These are phyloP conservation scores for Semnornis frantzii DNA, from an alignment of 2,113 vertebrate genomes.

Conservation along the genomic window DNA sequence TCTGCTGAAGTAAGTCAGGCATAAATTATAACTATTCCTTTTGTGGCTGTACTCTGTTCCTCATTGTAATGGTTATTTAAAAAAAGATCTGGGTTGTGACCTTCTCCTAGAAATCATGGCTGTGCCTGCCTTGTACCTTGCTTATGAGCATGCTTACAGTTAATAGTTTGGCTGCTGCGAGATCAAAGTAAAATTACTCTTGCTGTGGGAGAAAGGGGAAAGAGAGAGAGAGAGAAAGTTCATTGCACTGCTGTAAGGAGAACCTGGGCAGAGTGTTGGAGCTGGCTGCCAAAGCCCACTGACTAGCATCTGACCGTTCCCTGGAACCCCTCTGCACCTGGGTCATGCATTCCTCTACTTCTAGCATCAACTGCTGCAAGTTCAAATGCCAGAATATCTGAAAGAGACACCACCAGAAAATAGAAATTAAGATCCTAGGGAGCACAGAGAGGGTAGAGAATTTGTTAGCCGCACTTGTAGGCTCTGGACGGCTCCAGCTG, in stretches of 20 bases:
- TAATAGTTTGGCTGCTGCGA: slow-evolving; percentile 72
- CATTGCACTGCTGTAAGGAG: slow-evolving; percentile 70
- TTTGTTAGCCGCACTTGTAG: slow-evolving; percentile 35
- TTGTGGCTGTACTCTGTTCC: slow-evolving; percentile 74
- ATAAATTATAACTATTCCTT: slow-evolving; percentile 84
- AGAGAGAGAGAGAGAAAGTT: slow-evolving; percentile 10
- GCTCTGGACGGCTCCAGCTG: background rate
- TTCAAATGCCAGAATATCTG: slow-evolving; percentile 65
- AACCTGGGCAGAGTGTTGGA: slow-evolving; percentile 62
- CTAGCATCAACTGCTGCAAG: slow-evolving; percentile 33
- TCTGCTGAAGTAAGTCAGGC: slow-evolving; percentile 83
- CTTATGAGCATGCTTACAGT: slow-evolving; percentile 73
- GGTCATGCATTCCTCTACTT: slow-evolving; percentile 58
- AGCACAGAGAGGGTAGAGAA: slow-evolving; percentile 25
- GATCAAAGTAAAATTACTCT: slow-evolving; percentile 79
- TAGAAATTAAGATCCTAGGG: slow-evolving; percentile 37
- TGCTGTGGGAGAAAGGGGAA: slow-evolving; percentile 47
- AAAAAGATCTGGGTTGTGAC: slow-evolving; percentile 80
- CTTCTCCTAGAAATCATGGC: slow-evolving; percentile 77
- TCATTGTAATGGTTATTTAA: slow-evolving; percentile 82
- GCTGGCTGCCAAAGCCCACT: slow-evolving; percentile 31
- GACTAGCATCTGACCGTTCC: slow-evolving; percentile 35
- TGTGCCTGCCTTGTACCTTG: slow-evolving; percentile 71
- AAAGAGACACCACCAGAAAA: slow-evolving; percentile 57
- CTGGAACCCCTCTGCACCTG: slow-evolving; percentile 42